Evolutionary conservation across 2,888 invertebrate species (phyloP), one percentile per base, ranked within the genome.

Genomic region (Papilio gigon): DNA sequence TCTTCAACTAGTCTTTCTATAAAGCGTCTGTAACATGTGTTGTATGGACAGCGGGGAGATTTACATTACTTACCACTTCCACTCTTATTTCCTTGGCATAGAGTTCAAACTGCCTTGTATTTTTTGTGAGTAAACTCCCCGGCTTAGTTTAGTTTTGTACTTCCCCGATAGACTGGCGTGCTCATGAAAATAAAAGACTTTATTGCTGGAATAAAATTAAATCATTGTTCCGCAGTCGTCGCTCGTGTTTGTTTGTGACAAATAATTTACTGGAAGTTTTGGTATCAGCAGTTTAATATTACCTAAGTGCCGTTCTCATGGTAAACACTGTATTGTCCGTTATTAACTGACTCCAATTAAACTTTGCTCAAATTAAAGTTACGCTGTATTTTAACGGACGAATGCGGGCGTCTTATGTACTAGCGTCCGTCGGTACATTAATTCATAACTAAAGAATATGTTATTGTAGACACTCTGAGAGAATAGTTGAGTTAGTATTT

Each of bases 21-120:
- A 73, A 85, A 88, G 83, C 83, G 84, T 79, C 82, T 78, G 87
- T 79, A 89, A 89, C 89, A 89, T 87, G 87, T 89, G 89, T 87
- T 88, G 86, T 88, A 85, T 87, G 85, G 82, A 84, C 84, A 84
- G 79, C 75, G 74, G 60, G 70, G 70, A 81, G 76, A 84, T 81
- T 74, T 79, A 79, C 65, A 17, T 67, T 67, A 50, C 64, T 59
- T 40, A 60, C 56, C 27, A 77, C 79, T 80, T 81, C 81, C 83
- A 71, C 74, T 71, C 74, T 84, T 79, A 71, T 0, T 3, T 0
- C 22, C 0, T 17, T 9, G 20, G 0, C 0, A 17, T 75, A 81
- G 47, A 73, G 80, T 72, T 47, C 35, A 67, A 60, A 77, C 74
- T 78, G 17, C 67, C 40, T 65, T 73, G 71, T 50, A 65, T 56